A percentile compares a stretch with the other conserved stretches of the same genome.
These are phyloP conservation scores for Camelus bactrianus DNA, from an alignment of 2,113 vertebrate genomes.

Conservation along the genomic window DNA sequence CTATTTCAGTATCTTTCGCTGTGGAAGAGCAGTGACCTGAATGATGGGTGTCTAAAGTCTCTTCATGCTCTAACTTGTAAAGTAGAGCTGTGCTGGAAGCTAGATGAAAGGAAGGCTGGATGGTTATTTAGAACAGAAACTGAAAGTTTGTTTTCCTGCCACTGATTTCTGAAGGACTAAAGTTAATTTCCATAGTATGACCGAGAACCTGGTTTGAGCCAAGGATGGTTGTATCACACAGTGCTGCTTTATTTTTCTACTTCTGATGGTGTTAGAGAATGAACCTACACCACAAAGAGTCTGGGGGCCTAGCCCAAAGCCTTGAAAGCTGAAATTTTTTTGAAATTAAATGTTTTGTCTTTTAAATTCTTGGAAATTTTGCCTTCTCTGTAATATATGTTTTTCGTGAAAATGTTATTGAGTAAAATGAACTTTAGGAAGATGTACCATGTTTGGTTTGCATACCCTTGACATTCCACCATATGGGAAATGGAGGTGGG, in stretches of 20 bases:
- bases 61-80: not conserved
- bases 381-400: not conserved
- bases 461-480: not conserved
- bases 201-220: not conserved
- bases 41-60: not conserved
- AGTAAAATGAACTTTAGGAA: slow-evolving; percentile 2
- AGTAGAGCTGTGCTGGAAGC: not conserved
- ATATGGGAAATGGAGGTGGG: not conserved
- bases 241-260: not conserved
- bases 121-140: not conserved
- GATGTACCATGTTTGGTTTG: not conserved
- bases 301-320: not conserved
- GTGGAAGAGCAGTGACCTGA: not conserved
- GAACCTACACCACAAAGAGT: not conserved
- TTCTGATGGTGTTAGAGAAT: not conserved
- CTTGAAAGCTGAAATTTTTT: not conserved
- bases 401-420: not conserved
- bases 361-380: not conserved
- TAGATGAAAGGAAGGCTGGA: not conserved
- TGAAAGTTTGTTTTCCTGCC: not conserved
- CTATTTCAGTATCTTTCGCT: not conserved
- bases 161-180: not conserved
- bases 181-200: not conserved
- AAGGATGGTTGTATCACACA: not conserved
- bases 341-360: slow-evolving; percentile 6